Evolutionary conservation across 2,113 vertebrate genomes (phyloP).

Genomic region (Oriolus oriolus): DNA sequence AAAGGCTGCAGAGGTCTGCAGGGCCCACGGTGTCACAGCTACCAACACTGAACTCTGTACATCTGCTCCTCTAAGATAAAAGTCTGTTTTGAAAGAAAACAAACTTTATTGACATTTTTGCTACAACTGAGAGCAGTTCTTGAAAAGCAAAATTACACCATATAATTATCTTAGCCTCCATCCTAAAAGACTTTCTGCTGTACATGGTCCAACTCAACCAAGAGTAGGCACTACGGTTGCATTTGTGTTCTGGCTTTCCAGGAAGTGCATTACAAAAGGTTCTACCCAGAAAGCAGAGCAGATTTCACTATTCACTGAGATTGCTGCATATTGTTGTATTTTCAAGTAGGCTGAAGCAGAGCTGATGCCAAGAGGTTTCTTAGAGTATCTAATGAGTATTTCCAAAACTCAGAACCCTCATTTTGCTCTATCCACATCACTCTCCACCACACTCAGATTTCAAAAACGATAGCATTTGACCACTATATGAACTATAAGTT

Average conservation of each 20-base stretch:
- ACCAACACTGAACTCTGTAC: background rate
- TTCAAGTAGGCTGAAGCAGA: background rate
- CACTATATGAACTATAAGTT: background rate
- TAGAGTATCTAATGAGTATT: background rate
- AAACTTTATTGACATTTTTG: background rate
- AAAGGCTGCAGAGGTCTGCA: background rate
- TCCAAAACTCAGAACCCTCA: background rate
- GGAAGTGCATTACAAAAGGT: background rate
- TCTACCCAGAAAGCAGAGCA: background rate
- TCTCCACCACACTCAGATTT: background rate
- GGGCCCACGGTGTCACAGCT: background rate
- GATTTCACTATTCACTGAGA: background rate
- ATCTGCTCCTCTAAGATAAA: background rate
- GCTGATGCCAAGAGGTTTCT: background rate
- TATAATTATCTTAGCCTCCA: background rate
- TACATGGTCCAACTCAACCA: accelerated
- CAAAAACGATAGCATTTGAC: background rate
- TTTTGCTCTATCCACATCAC: background rate
- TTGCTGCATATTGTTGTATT: background rate
- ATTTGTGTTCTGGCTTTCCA: background rate
- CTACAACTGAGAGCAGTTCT: background rate
- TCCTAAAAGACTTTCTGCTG: background rate
- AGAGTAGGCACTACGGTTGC: accelerated
- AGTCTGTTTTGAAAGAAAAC: background rate
- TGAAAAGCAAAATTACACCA: background rate